Conservation (phyloP, 2,797 vertebrate species). For the Anguilla pacifica region DNA sequence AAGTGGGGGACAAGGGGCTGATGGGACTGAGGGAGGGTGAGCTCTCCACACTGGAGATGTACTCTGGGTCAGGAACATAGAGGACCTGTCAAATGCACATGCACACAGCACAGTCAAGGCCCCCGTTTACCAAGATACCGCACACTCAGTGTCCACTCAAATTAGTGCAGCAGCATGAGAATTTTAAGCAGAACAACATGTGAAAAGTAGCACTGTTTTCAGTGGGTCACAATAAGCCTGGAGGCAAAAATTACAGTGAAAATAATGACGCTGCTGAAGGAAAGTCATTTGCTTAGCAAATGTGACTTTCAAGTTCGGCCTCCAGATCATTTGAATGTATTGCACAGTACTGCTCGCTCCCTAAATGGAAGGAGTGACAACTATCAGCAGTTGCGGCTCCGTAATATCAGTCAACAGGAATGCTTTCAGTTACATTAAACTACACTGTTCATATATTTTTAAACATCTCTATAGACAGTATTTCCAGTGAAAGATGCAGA, state of each 20-base stretch:
- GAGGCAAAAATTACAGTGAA: neutral
- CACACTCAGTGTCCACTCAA: neutral
- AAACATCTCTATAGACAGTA: neutral
- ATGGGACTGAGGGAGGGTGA: conserved; percentile 80
- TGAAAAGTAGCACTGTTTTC: neutral
- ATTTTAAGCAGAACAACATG: neutral
- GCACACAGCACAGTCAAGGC: neutral
- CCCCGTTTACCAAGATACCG: neutral
- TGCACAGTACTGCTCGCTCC: neutral
- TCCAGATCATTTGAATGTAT: conserved; percentile 3
- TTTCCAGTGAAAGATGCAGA: neutral
- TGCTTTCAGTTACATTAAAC: neutral
- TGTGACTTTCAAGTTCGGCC: neutral
- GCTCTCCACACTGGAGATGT: conserved; percentile 82
- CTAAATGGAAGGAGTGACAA: neutral
- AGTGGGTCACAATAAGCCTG: neutral
- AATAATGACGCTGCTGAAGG: neutral
- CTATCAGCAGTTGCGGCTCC: neutral
- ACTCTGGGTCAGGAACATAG: conserved; percentile 83
- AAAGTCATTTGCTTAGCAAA: conserved; percentile 12
- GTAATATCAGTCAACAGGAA: neutral
- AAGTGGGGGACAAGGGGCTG: conserved; percentile 81
- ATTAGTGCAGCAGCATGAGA: neutral
- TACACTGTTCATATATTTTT: neutral
- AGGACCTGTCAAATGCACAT: conserved; percentile 66